Percentiles rank a stretch among this genome's conserved stretches.
These are phyloP conservation scores for Noctuana brunneofusca DNA, from an alignment of 2,888 invertebrate species.

Conservation along the genomic window DNA sequence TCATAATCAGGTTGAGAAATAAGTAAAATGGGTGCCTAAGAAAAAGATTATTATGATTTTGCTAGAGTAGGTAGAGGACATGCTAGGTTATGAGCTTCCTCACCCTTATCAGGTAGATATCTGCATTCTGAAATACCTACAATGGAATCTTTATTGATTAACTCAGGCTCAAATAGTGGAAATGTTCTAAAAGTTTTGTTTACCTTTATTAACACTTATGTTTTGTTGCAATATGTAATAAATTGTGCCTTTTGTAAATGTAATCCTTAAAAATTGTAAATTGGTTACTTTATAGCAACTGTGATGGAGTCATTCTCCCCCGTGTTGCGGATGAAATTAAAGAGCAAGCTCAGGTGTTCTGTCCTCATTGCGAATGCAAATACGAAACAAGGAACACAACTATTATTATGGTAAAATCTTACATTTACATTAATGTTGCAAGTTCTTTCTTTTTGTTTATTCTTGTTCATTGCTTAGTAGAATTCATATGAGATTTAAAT, in stretches of 20 bases:
- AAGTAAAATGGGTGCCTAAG: no score
- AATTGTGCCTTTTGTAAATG: slow-evolving; percentile 15
- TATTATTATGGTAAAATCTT: slow-evolving; percentile 88
- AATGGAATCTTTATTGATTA: no score
- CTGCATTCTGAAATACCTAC: no score
- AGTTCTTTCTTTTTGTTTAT: background rate
- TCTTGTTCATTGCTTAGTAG: background rate
- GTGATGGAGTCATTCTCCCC: slow-evolving; percentile 88
- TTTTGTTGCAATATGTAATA: background rate
- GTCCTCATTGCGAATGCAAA: slow-evolving; percentile 94
- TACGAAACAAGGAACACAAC: slow-evolving; percentile 96
- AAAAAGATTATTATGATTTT: no score
- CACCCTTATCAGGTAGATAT: no score
- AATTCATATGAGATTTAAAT: no score
- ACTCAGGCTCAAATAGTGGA: no score
- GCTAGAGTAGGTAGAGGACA: no score
- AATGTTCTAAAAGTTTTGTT: no score
- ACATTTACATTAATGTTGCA: slow-evolving; percentile 1
- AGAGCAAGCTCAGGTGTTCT: slow-evolving; percentile 91
- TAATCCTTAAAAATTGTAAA: background rate
- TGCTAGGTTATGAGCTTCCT: no score
- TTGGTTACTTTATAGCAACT: slow-evolving; percentile 83
- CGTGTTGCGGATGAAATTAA: slow-evolving; percentile 85
- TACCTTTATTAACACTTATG: no score
- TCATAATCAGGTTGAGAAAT: no score